Evolutionary conservation across 2,888 invertebrate genomes (phyloP).

Genomic region (Atrina japonica): DNA sequence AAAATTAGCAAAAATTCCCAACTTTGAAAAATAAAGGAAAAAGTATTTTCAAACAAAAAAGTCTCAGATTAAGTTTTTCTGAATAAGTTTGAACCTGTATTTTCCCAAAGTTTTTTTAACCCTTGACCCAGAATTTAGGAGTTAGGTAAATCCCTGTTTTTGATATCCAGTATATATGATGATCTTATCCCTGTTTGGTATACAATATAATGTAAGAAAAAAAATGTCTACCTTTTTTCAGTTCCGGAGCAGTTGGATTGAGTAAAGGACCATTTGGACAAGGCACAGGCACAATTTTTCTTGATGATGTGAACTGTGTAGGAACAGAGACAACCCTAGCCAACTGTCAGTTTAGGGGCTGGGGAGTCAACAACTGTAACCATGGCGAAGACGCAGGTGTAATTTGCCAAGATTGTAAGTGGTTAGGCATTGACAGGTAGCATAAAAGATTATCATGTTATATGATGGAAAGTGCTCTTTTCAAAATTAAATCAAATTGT

Average conservation of each 20-base stretch:
- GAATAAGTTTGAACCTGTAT: too few relatives aligned
- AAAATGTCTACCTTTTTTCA: slow-evolving; percentile 15
- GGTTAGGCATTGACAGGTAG: neutral
- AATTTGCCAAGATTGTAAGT: slow-evolving; percentile 60
- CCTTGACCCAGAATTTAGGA: too few relatives aligned
- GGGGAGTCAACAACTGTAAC: slow-evolving; percentile 60
- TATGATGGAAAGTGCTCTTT: neutral
- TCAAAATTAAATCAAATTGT: too few relatives aligned
- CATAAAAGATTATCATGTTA: neutral
- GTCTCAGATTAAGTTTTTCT: too few relatives aligned
- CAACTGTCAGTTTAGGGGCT: slow-evolving; percentile 57
- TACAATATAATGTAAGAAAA: too few relatives aligned
- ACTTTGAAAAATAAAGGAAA: too few relatives aligned
- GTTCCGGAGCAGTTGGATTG: slow-evolving; percentile 79
- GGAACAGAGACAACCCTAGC: slow-evolving; percentile 60
- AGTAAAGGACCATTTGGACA: slow-evolving; percentile 78
- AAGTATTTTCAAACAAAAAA: too few relatives aligned
- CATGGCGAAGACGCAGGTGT: slow-evolving; percentile 66
- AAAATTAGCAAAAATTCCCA: too few relatives aligned
- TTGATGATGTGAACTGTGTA: slow-evolving; percentile 65
- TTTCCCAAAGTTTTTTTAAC: too few relatives aligned
- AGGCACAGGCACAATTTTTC: slow-evolving; percentile 57
- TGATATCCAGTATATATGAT: too few relatives aligned
- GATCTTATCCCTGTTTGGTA: too few relatives aligned
- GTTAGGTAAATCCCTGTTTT: too few relatives aligned